Conservation (phyloP, 2,797 vertebrate species). For the Sebastes hubbsi region DNA sequence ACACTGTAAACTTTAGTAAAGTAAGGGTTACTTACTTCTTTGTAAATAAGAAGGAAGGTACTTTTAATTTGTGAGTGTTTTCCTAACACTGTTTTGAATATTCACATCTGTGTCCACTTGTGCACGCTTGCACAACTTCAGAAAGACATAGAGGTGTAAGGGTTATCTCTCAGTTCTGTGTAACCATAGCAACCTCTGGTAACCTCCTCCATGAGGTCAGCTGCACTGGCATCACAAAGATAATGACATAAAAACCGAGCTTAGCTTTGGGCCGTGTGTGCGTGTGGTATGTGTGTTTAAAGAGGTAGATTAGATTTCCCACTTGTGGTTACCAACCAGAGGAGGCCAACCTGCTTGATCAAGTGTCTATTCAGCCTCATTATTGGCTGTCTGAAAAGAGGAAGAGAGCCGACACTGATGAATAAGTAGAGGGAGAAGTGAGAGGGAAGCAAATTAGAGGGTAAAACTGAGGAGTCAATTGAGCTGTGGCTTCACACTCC, state of each 20-base stretch:
- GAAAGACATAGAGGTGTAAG: constrained; percentile 7
- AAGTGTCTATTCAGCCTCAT: constrained; percentile 69
- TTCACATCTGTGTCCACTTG: background rate
- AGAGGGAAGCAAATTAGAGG: constrained; percentile 74
- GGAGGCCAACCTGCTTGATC: constrained; percentile 58
- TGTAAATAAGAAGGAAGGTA: background rate
- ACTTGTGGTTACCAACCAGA: constrained; percentile 43
- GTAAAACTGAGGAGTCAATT: constrained; percentile 75
- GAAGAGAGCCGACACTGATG: constrained; percentile 56
- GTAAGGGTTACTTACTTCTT: background rate
- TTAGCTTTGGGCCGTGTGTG: background rate
- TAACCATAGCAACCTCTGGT: constrained; percentile 55
- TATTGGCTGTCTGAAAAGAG: constrained; percentile 55
- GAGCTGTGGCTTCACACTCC: constrained; percentile 74
- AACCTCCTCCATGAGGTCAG: constrained; percentile 42
- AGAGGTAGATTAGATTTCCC: constrained; percentile 45
- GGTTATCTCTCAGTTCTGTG: constrained; percentile 21
- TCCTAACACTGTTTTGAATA: background rate
- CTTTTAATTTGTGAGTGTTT: background rate
- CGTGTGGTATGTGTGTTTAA: constrained; percentile 5
- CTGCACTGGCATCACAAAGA: background rate
- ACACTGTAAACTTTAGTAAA: background rate
- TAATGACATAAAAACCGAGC: constrained; percentile 28
- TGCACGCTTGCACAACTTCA: background rate
- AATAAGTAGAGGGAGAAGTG: constrained; percentile 59